A percentile compares a stretch with the other conserved stretches of the same genome.
phyloP scores from a whole-genome alignment of 2,113 vertebrate genomes.

The Tyto alba region DNA sequence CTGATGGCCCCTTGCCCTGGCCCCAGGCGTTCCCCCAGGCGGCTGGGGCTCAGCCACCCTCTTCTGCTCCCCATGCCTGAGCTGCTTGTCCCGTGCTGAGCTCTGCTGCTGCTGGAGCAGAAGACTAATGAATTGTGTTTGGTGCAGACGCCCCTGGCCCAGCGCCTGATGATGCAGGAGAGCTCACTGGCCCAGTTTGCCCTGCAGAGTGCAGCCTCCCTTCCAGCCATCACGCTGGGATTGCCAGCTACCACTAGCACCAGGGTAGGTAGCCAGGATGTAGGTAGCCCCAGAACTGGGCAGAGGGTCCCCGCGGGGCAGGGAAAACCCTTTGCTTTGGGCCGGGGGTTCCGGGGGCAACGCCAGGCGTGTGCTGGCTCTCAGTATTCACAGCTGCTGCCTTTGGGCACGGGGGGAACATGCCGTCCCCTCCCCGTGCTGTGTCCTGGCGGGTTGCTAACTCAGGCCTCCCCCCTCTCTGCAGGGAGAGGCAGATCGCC shows the following conservation, averaged over 20 bases:
- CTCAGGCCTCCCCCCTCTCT: neutral
- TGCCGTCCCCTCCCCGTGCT: fast-evolving
- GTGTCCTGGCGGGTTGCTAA: neutral
- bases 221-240: constrained; percentile 83
- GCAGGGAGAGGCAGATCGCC: constrained; percentile 79
- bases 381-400: neutral
- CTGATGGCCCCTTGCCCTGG: fast-evolving
- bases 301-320: neutral
- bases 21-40: neutral
- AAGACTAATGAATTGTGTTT: neutral
- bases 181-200: constrained; percentile 81
- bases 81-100: neutral
- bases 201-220: constrained; percentile 74
- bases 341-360: neutral
- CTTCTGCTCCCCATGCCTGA: neutral
- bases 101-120: neutral
- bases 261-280: constrained; percentile 74
- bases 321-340: neutral
- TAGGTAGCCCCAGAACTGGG: neutral
- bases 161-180: constrained; percentile 80
- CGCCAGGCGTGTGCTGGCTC: neutral
- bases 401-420: fast-evolving
- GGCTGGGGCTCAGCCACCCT: neutral
- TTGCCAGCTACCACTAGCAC: constrained; percentile 72
- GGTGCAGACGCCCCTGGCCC: constrained; percentile 67